phyloP scores from a whole-genome alignment of 2,797 vertebrate species.

The Arnoldichthys spilopterus region DNA sequence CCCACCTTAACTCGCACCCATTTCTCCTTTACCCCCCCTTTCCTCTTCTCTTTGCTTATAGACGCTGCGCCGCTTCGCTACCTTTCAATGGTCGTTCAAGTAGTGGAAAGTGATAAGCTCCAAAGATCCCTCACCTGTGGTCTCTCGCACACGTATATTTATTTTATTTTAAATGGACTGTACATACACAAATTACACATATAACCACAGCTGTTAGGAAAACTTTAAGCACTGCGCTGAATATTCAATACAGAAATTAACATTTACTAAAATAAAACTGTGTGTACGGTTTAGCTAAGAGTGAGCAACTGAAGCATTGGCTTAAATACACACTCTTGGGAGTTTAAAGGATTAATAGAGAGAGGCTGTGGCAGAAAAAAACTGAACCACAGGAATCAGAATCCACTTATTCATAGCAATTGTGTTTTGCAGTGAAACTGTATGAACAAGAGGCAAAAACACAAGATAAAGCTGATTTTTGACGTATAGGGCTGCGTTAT shows the following conservation, averaged over 20 bases:
- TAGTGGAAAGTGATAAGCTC: background rate
- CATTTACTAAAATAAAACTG: background rate
- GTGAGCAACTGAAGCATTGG: background rate
- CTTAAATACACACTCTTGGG: background rate
- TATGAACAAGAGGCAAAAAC: too few relatives aligned
- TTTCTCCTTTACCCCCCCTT: slow-evolving; percentile 48
- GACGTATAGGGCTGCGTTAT: too few relatives aligned
- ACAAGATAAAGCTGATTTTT: too few relatives aligned
- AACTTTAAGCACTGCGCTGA: background rate
- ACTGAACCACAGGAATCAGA: too few relatives aligned
- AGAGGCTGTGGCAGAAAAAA: too few relatives aligned
- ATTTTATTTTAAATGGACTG: background rate
- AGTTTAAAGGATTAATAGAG: too few relatives aligned
- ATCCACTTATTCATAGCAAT: too few relatives aligned
- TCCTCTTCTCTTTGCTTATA: slow-evolving; percentile 28
- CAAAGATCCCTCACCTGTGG: slow-evolving; percentile 1
- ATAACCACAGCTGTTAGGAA: background rate
- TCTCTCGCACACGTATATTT: background rate
- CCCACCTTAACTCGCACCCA: slow-evolving; percentile 72
- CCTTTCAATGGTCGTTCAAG: slow-evolving; percentile 19
- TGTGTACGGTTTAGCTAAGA: background rate
- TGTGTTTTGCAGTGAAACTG: too few relatives aligned
- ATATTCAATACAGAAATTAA: background rate
- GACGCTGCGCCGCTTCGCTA: slow-evolving; percentile 22
- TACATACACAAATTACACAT: background rate